Evolutionary conservation across 2,888 invertebrate species (phyloP).

Genomic region (Bembecia ichneumoniformis): DNA sequence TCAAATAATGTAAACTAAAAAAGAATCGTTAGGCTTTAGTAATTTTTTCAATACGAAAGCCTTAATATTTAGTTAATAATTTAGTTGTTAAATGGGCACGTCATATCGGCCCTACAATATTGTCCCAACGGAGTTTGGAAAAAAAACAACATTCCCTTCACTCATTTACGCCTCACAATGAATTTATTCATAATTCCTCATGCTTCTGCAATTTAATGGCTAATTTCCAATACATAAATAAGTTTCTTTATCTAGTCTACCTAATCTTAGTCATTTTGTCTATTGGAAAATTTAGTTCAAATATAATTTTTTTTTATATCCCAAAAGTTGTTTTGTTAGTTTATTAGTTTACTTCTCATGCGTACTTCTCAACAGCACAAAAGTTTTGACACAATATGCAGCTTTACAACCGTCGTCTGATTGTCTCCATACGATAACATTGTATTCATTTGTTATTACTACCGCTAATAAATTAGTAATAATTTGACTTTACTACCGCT

Average conservation of each 20-base stretch:
- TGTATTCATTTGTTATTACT: neutral
- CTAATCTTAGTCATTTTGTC: constrained; percentile 7
- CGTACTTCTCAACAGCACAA: constrained; percentile 37
- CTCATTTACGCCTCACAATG: neutral
- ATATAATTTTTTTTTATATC: constrained; percentile 36
- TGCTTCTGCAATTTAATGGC: neutral
- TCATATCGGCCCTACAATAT: no score
- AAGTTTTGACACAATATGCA: constrained; percentile 30
- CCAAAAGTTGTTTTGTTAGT: constrained; percentile 39
- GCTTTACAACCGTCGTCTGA: constrained; percentile 37
- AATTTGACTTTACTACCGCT: no score
- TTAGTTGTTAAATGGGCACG: no score
- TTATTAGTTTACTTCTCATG: constrained; percentile 13
- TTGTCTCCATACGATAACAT: constrained; percentile 21
- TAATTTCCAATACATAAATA: neutral
- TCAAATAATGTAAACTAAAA: no score
- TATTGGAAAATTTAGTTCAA: constrained; percentile 22
- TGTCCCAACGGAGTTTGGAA: no score
- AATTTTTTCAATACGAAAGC: no score
- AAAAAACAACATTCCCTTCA: no score
- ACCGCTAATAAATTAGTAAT: no score
- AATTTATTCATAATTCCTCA: neutral
- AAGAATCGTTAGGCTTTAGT: no score
- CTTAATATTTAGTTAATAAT: no score
- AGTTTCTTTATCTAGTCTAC: neutral